Percentiles rank a stretch among this genome's conserved stretches.
phyloP scores from a whole-genome alignment of 2,888 invertebrate genomes.

The Netelia virgata region DNA sequence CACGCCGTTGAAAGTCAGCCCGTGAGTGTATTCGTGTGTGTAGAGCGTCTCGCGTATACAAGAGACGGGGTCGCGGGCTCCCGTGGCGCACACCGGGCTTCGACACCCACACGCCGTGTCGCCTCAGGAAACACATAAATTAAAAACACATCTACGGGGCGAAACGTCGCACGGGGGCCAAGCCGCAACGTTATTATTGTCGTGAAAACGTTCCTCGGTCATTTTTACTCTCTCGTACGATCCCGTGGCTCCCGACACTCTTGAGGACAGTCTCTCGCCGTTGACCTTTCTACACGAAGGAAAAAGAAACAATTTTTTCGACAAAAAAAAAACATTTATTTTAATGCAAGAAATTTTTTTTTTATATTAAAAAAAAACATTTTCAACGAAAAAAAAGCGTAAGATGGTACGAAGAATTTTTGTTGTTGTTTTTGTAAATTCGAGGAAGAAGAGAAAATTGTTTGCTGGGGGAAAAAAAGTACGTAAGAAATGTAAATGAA shows the following conservation, averaged over 20 bases:
- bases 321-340: conserved; percentile 4
- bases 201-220: conserved; percentile 35
- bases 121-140: conserved; percentile 83
- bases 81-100: conserved; percentile 83
- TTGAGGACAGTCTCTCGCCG: conserved; percentile 63
- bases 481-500: conserved; percentile 6
- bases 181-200: conserved; percentile 61
- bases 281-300: conserved; percentile 37
- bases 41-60: conserved; percentile 20
- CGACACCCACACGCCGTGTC: conserved; percentile 84
- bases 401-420: conserved; percentile 35
- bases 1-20: neutral
- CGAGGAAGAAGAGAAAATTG: conserved; percentile 40
- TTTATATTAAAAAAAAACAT: conserved; percentile 8
- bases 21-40: conserved; percentile 15
- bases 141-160: conserved; percentile 64
- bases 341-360: no score
- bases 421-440: conserved; percentile 6
- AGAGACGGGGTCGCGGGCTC: conserved; percentile 65
- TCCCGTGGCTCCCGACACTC: conserved; percentile 53
- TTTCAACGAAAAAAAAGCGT: neutral
- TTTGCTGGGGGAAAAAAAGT: conserved; percentile 52
- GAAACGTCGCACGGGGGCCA: conserved; percentile 39
- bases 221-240: neutral
- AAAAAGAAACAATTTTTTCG: conserved; percentile 34